Percentiles rank a stretch among this genome's conserved stretches.
phyloP scores from a whole-genome alignment of 2,888 invertebrate genomes.

The Tachina grossa region DNA sequence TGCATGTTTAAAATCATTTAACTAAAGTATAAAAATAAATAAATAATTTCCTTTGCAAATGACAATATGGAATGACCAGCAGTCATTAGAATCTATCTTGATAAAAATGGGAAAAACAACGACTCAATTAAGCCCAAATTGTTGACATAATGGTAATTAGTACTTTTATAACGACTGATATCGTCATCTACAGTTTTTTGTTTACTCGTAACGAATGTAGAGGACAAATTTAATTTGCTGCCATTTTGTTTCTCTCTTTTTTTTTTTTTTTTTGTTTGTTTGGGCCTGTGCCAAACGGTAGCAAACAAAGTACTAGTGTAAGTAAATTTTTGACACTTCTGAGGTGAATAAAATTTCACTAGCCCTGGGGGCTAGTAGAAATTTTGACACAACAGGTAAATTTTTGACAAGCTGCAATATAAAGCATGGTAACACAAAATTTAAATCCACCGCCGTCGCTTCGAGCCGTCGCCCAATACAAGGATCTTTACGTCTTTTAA shows the following conservation, averaged over 20 bases:
- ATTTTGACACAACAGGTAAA: too few relatives aligned
- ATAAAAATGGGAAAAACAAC: slow-evolving; percentile 19
- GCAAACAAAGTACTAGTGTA: too few relatives aligned
- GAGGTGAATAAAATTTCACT: too few relatives aligned
- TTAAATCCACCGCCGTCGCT: too few relatives aligned
- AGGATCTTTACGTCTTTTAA: too few relatives aligned
- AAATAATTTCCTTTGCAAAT: slow-evolving; percentile 72
- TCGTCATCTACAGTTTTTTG: slow-evolving; percentile 4
- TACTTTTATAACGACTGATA: slow-evolving; percentile 2
- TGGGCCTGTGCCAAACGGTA: too few relatives aligned
- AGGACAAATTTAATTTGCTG: slow-evolving; percentile 24
- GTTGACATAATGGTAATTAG: slow-evolving; percentile 26
- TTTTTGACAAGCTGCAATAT: too few relatives aligned
- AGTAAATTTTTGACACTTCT: too few relatives aligned
- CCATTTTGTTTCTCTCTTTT: slow-evolving; percentile 52
- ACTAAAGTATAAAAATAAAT: not conserved
- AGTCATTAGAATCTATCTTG: slow-evolving; percentile 68
- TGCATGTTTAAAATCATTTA: slow-evolving; percentile 55
- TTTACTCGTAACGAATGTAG: not conserved
- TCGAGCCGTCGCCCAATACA: too few relatives aligned
- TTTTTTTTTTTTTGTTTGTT: too few relatives aligned
- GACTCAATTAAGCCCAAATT: slow-evolving; percentile 59
- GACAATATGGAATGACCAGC: slow-evolving; percentile 72
- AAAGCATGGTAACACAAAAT: too few relatives aligned
- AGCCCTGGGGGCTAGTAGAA: too few relatives aligned